Evolutionary conservation across 2,888 invertebrate species (phyloP), one percentile per base, ranked within the genome.

Genomic region (Macroteleia sp.): DNA sequence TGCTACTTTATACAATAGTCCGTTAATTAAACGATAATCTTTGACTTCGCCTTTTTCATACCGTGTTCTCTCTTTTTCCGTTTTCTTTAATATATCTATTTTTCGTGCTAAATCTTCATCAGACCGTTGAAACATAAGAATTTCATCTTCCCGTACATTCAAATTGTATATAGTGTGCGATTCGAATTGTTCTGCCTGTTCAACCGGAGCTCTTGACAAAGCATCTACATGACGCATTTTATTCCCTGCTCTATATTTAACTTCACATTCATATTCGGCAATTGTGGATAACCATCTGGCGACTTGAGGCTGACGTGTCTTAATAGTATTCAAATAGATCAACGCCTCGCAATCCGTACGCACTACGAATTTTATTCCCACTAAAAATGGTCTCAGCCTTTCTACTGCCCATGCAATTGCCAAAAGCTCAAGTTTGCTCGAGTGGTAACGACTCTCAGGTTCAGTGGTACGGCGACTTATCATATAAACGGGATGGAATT

Each of bases 1-100:
- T 4, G 32, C 25, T 4, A 14, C 3, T 14, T 50, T 64, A 42
- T 39, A 64, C 22, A 64, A 42, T 22, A 64, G 3, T 12, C 62
- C 62, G 10, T 50, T 42, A 4, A n/a, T 3, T 10, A 64, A 41
- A 1, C 1, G 1, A 22, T 41, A 64, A 12, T 14, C 44, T 6
- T 19, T 17, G 3, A 39, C 30, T 2, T 28, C 39, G 5, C 20
- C 30, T 12, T 22, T 39, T 19, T 62, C 62, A 2, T 8, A 9
- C 1, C 30, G 20, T 10, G 41, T n/a, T 34, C 41, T 22, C 3
- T 41, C 42, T 14, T n/a, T 4, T n/a, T 19, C 28, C 25, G 32
- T 8, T 32, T 36, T 61, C 0, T 6, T 14, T 0, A 48, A 16
- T 12, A 61, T 48, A 0, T 39, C 28, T 61, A 17, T 20, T 12